Base-by-base conservation (phyloP, 2,888 invertebrate genomes). In the Drosophila helvetica region DNA sequence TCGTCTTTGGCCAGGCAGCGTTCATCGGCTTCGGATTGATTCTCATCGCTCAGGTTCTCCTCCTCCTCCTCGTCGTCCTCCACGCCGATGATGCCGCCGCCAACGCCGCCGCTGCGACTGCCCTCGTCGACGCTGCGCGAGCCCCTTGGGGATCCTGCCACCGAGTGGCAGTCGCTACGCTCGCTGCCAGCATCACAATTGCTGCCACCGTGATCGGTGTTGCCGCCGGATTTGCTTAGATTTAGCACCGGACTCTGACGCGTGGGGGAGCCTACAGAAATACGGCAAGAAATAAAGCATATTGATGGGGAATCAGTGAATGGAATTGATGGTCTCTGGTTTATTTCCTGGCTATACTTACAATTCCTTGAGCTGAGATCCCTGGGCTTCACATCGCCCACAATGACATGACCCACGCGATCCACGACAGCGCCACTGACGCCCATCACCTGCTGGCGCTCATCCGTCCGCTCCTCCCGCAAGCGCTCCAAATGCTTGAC, bases 401-500 rank as follows among this genome's bases (percentile, higher is more conserved):
- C 51, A 19, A 95, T 63, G 53, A 71, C 56, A 27, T 77, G 79
- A 27, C 85, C 87, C 10, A 69, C 81, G 0, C 82, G 74, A 50
- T 81, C 71, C 30, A 71, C 71, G 1, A 50, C 55, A 12, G 46
- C 55, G 1, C 71, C 71, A 9, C 88, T 95, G 94, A 77, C 79
- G 48, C 86, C 78, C 38, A 97, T 81, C 15, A 63, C 96, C 92
- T 96, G 95, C 91, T 95, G 97, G 92, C 96, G 94, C 91, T 97
- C 97, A 91, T 97, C 97, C 71, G 96, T 96, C 92, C 97, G 93
- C 93, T 97, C 97, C 92, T 97, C 97, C 90, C 96, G 94, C 93
- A 97, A 97, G 96, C 98, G 96, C 94, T 97, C 97, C 92, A 98
- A 95, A 93, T 97, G 97, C 94, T 97, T 98, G 88, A 97, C 97